Percentiles rank a stretch among this genome's conserved stretches.
Evolutionary conservation across 2,113 vertebrate genomes (phyloP).

Genomic region (Hippocampus guttulatus): DNA sequence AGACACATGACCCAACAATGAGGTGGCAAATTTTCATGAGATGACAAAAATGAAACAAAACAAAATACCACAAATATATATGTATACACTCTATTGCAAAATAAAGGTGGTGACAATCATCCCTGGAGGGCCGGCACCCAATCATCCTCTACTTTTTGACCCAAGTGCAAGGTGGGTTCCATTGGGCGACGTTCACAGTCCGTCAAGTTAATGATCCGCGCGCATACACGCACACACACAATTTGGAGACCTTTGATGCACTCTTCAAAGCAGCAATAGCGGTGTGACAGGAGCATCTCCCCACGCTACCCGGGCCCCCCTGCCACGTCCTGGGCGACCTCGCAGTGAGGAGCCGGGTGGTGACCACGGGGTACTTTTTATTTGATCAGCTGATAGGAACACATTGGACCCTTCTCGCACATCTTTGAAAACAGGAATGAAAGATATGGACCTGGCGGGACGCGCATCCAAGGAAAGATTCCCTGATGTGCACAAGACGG

Average conservation of each 20-base stretch:
- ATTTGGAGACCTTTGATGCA: slow-evolving; percentile 71
- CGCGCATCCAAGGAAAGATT: slow-evolving; percentile 38
- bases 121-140: too few species aligned
- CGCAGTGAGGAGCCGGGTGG: slow-evolving; percentile 55
- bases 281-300: slow-evolving; percentile 60
- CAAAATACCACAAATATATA: too few species aligned
- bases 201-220: background rate
- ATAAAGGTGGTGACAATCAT: too few species aligned
- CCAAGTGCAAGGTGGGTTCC: background rate
- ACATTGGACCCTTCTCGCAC: slow-evolving; percentile 25
- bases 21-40: background rate
- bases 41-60: background rate
- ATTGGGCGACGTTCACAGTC: background rate
- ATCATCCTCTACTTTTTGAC: too few species aligned
- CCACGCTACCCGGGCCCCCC: slow-evolving; percentile 59
- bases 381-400: slow-evolving; percentile 57
- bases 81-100: too few species aligned
- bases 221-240: slow-evolving; percentile 17
- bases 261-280: slow-evolving; percentile 63
- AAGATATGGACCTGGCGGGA: slow-evolving; percentile 41
- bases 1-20: slow-evolving; percentile 41
- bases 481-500: slow-evolving; percentile 39
- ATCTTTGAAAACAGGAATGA: slow-evolving; percentile 50
- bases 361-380: slow-evolving; percentile 63
- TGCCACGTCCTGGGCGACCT: slow-evolving; percentile 51